Conservation (phyloP, 35 echinoderm and acorn worm genomes). For the Eucidaris tribuloides region DNA sequence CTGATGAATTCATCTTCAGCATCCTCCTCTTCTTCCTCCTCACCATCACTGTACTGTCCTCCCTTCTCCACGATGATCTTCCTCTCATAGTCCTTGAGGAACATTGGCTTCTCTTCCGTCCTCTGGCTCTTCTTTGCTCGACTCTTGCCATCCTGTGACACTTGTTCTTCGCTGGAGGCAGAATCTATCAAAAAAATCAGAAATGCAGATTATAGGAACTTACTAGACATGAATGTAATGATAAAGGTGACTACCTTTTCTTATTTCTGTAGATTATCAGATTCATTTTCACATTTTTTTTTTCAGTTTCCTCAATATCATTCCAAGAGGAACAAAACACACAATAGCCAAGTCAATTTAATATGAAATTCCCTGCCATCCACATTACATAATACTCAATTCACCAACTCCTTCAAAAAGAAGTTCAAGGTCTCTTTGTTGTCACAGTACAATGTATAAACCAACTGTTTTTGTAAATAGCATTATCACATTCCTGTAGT, state of each 20-base stretch:
- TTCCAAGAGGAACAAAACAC: too few species aligned
- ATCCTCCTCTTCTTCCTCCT: slow-evolving; percentile 34
- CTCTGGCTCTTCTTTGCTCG: slow-evolving; percentile 2
- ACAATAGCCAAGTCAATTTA: too few species aligned
- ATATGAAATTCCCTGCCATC: too few species aligned
- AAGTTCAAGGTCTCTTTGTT: too few species aligned
- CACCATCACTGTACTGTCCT: slow-evolving; percentile 75
- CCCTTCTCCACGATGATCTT: slow-evolving; percentile 86
- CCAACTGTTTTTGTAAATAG: too few species aligned
- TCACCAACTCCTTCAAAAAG: too few species aligned
- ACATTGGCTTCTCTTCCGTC: slow-evolving; percentile 82
- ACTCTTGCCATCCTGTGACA: background rate
- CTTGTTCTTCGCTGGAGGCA: background rate
- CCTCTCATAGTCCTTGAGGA: slow-evolving; percentile 90
- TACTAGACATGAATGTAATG: background rate
- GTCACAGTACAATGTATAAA: too few species aligned
- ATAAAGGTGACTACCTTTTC: background rate
- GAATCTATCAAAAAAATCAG: background rate
- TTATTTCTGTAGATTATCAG: too few species aligned
- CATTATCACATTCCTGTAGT: too few species aligned
- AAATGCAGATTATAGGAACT: background rate
- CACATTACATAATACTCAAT: too few species aligned
- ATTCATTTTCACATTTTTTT: too few species aligned
- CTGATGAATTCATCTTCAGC: background rate
- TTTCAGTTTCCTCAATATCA: too few species aligned